Percentiles rank a stretch among this genome's conserved stretches.
Evolutionary conservation across 2,113 vertebrate species (phyloP).

Genomic region (Phoenicopterus ruber): DNA sequence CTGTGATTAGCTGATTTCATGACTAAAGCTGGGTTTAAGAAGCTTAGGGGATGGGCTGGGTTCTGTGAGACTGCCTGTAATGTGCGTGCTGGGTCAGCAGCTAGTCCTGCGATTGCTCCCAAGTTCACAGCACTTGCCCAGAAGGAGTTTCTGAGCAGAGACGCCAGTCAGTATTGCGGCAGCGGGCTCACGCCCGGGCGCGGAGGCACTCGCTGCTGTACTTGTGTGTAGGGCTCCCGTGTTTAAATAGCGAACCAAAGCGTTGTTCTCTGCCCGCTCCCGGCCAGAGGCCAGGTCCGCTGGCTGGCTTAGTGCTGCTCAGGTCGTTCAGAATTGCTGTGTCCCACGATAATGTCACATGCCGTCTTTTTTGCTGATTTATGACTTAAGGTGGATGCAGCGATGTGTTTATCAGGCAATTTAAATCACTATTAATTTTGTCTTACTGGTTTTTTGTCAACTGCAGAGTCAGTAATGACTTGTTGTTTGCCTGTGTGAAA

Average conservation of each 20-base stretch:
- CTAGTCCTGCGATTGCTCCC: neutral
- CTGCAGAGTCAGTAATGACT: neutral
- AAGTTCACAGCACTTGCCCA: neutral
- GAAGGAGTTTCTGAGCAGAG: neutral
- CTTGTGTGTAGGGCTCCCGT: neutral
- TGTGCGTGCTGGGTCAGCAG: neutral
- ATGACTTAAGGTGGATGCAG: neutral
- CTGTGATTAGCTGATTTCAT: neutral
- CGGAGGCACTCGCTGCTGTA: accelerated
- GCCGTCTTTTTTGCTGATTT: neutral
- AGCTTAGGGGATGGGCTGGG: neutral
- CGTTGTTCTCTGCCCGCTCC: accelerated
- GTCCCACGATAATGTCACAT: neutral
- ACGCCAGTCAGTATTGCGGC: neutral
- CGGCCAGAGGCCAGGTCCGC: neutral
- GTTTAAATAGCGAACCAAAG: neutral
- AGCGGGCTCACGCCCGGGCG: no score
- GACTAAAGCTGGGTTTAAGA: no score
- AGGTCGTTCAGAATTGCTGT: neutral
- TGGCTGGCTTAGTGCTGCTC: neutral
- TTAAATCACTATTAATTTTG: neutral
- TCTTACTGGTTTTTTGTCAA: neutral
- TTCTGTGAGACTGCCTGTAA: neutral
- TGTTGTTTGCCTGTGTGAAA: accelerated
- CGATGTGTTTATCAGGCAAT: neutral